Conservation (phyloP, 1,140 invertebrate species). For the Oscheius sp. region DNA sequence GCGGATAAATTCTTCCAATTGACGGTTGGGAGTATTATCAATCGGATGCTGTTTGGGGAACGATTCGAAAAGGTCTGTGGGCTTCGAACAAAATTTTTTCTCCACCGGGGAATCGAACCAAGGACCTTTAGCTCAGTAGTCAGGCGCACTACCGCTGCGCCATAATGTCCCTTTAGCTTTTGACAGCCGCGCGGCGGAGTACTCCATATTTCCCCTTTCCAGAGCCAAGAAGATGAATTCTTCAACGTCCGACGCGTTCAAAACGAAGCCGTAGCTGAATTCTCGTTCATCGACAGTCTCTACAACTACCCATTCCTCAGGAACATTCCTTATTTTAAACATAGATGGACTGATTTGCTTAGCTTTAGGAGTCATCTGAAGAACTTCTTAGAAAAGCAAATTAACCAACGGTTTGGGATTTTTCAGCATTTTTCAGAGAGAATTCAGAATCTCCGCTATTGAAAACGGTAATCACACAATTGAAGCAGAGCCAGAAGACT, state of each 20-base stretch:
- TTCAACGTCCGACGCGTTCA: not conserved
- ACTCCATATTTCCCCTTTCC: not conserved
- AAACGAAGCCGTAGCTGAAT: not conserved
- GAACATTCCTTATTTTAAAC: slow-evolving; percentile 55
- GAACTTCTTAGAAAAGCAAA: slow-evolving; percentile 22
- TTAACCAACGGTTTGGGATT: not conserved
- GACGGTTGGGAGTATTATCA: slow-evolving; percentile 30
- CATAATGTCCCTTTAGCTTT: too few relatives aligned
- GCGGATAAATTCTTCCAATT: slow-evolving; percentile 25
- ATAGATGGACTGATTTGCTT: slow-evolving; percentile 46
- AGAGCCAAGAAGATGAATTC: slow-evolving; percentile 22
- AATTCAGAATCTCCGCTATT: not conserved
- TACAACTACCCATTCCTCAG: not conserved
- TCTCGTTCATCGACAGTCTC: slow-evolving; percentile 17
- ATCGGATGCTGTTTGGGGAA: slow-evolving; percentile 20
- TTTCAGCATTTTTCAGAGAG: too few relatives aligned
- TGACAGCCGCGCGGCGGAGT: too few relatives aligned
- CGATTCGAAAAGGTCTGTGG: slow-evolving; percentile 6
- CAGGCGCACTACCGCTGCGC: too few relatives aligned
- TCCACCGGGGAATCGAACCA: too few relatives aligned
- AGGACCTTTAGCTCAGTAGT: too few relatives aligned
- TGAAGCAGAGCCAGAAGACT: slow-evolving; percentile 60
- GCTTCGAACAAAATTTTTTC: not conserved
- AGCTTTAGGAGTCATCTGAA: slow-evolving; percentile 36
- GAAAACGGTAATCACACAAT: not conserved